Evolutionary conservation across 2,113 vertebrate species (phyloP).

Genomic region (Motacilla tschutschensis): DNA sequence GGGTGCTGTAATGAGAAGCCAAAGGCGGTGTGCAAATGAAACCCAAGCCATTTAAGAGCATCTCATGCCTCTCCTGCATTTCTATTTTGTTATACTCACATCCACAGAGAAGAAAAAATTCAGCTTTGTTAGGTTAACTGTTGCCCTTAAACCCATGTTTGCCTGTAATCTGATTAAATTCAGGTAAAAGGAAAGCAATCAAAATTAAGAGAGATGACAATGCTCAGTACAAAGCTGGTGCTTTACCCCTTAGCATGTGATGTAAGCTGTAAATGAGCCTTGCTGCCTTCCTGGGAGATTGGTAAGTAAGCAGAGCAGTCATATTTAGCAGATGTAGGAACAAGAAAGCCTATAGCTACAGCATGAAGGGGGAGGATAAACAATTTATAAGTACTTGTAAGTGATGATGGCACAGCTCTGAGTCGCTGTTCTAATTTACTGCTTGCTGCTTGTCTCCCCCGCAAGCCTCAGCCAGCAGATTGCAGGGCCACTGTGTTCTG

Average conservation of each 20-base stretch:
- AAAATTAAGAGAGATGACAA: not conserved
- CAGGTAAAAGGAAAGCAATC: not conserved
- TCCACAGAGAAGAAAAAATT: not conserved
- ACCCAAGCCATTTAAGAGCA: not conserved
- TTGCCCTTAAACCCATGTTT: not conserved
- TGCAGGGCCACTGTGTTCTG: not conserved
- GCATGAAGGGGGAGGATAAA: slow-evolving; percentile 51
- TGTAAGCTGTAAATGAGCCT: slow-evolving; percentile 19
- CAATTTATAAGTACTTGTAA: slow-evolving; percentile 62
- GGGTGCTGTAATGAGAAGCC: not conserved
- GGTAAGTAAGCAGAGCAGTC: slow-evolving; percentile 38
- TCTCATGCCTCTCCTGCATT: not conserved
- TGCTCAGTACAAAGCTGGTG: not conserved
- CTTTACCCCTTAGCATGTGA: not conserved
- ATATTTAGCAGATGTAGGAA: slow-evolving; percentile 57
- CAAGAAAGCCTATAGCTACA: slow-evolving; percentile 60
- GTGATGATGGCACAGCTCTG: slow-evolving; percentile 52
- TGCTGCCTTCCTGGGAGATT: not conserved
- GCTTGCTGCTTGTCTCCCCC: not conserved
- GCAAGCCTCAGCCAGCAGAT: slow-evolving; percentile 32
- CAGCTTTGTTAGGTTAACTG: not conserved
- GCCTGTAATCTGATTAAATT: not conserved
- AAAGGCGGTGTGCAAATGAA: not conserved
- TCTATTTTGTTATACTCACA: not conserved
- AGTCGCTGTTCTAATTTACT: slow-evolving; percentile 25